Percentiles rank a stretch among this genome's conserved stretches.
These are phyloP conservation scores for Poecilia latipinna DNA, from an alignment of 2,113 vertebrate species.

Conservation along the genomic window DNA sequence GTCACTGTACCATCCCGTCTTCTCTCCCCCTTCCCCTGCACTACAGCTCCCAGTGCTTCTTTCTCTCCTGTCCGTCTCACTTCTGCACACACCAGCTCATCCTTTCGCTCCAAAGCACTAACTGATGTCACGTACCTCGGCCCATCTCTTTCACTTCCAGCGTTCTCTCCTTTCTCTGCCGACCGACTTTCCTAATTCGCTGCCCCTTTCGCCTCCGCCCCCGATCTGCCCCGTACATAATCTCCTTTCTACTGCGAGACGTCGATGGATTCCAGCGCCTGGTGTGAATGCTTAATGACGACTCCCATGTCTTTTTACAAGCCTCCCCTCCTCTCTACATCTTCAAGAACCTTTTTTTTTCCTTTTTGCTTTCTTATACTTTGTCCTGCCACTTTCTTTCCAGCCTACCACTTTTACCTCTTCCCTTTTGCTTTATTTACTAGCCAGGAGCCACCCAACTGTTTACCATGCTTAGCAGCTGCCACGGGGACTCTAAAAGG, in stretches of 20 bases:
- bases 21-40: slow-evolving; percentile 5
- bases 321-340: slow-evolving; percentile 6
- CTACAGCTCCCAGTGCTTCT: slow-evolving; percentile 16
- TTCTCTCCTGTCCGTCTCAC: neutral
- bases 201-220: neutral
- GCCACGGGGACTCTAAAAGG: slow-evolving; percentile 35
- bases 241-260: slow-evolving; percentile 48
- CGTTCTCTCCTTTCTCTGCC: slow-evolving; percentile 5
- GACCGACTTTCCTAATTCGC: slow-evolving; percentile 4
- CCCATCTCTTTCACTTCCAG: slow-evolving; percentile 4
- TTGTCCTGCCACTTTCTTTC: slow-evolving; percentile 11
- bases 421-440: slow-evolving; percentile 52
- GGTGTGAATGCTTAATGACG: slow-evolving; percentile 67
- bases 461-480: slow-evolving; percentile 43
- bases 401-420: slow-evolving; percentile 40
- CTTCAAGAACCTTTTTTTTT: neutral
- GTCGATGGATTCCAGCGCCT: slow-evolving; percentile 46
- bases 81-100: slow-evolving; percentile 1
- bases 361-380: neutral
- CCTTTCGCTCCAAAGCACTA: neutral
- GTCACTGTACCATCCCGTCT: slow-evolving; percentile 14
- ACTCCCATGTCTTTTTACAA: slow-evolving; percentile 64
- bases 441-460: slow-evolving; percentile 55
- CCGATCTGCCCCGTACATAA: slow-evolving; percentile 19
- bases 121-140: neutral